These are phyloP conservation scores for Lagopus leucura DNA, from an alignment of 2,113 vertebrate species.

Conservation along the genomic window DNA sequence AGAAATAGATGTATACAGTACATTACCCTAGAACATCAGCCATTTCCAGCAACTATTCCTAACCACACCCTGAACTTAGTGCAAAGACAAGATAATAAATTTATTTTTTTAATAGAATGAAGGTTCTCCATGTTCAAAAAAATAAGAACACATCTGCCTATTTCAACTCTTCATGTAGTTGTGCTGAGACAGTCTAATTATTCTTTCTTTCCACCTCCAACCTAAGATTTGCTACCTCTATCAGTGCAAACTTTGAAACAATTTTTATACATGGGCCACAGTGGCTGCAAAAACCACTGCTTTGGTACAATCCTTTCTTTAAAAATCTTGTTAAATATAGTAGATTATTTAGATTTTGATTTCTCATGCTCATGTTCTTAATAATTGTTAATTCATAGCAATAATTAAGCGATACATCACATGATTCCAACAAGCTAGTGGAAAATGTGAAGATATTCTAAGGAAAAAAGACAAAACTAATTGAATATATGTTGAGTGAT, in stretches of 20 bases:
- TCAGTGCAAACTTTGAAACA: not conserved
- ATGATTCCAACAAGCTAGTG: not conserved
- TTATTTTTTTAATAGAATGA: not conserved
- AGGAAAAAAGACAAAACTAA: not conserved
- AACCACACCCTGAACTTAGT: not conserved
- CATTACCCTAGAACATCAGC: not conserved
- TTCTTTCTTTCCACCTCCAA: not conserved
- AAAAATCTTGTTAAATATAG: not conserved
- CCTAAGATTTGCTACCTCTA: not conserved
- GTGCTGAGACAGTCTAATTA: not conserved
- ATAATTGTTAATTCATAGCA: not conserved
- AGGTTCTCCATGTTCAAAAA: not conserved
- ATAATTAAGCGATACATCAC: rapidly evolving
- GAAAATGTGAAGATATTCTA: not conserved
- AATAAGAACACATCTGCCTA: not conserved
- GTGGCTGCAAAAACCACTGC: not conserved
- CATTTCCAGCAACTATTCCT: not conserved
- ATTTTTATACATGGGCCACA: not conserved
- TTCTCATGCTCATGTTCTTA: not conserved
- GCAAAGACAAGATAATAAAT: not conserved
- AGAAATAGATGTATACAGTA: not conserved
- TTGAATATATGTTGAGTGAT: not conserved
- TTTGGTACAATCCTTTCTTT: not conserved
- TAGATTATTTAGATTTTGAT: not conserved
- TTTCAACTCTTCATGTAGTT: rapidly evolving